Conservation (phyloP, 2,888 invertebrate species). For the Trichogramma dendrolimi region DNA sequence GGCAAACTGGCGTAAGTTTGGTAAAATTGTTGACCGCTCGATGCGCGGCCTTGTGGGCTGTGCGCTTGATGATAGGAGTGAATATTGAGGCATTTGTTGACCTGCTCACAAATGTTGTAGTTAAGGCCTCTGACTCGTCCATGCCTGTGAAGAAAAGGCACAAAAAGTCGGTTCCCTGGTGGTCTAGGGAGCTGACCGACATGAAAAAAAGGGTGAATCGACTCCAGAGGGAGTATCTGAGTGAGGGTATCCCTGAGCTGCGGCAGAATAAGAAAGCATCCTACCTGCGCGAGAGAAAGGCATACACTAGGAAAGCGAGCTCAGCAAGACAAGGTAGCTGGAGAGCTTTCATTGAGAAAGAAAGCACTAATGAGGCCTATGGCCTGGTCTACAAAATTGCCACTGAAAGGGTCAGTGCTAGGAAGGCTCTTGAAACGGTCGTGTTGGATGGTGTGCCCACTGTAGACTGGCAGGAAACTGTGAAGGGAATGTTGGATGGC, state of each 20-base stretch:
- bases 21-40: too few species aligned
- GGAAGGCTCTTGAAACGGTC: background rate
- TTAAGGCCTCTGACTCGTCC: background rate
- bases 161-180: background rate
- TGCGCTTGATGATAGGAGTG: background rate
- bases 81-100: background rate
- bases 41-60: too few species aligned
- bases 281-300: background rate
- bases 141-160: too few species aligned
- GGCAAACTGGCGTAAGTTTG: too few species aligned
- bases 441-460: background rate
- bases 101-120: background rate
- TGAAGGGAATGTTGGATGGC: conserved; percentile 45
- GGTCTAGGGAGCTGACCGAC: background rate
- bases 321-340: conserved; percentile 4
- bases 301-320: background rate
- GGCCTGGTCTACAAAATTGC: conserved; percentile 7
- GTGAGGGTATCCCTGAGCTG: background rate
- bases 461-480: background rate
- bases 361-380: conserved; percentile 2
- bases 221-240: background rate
- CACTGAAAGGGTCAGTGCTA: background rate
- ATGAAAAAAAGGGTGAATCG: background rate
- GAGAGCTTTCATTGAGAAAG: conserved; percentile 12
- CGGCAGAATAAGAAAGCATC: background rate